A percentile compares a stretch with the other conserved stretches of the same genome.
Conservation (phyloP, 1,140 invertebrate species). For the Ceratina calcarata region DNA sequence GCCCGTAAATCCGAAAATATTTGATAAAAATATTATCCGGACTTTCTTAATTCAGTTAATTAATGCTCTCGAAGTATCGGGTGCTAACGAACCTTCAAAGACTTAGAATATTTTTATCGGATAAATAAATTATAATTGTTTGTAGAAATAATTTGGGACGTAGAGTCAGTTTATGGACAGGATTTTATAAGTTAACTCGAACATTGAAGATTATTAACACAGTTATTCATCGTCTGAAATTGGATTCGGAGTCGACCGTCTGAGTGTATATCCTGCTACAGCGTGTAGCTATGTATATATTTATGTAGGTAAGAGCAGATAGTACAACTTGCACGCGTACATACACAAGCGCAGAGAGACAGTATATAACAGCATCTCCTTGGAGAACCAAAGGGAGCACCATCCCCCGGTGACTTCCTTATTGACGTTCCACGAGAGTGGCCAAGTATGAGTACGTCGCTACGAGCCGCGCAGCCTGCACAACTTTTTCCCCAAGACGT, state of each 20-base stretch:
- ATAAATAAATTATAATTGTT: no score
- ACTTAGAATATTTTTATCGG: no score
- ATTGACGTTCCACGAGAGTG: slow-evolving; percentile 24
- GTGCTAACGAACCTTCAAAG: no score
- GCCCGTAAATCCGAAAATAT: no score
- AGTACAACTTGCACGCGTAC: not conserved
- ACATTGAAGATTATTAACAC: slow-evolving; percentile 1
- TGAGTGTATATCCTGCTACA: not conserved
- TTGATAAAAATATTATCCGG: no score
- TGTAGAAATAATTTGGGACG: no score
- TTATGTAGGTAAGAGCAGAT: not conserved
- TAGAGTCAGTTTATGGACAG: no score
- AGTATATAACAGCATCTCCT: slow-evolving; percentile 1
- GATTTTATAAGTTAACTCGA: no score
- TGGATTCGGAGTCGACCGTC: slow-evolving; percentile 8
- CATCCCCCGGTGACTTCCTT: slow-evolving; percentile 16
- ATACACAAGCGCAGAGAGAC: not conserved
- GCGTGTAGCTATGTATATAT: not conserved
- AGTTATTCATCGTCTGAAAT: slow-evolving; percentile 10
- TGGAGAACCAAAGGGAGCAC: slow-evolving; percentile 1
- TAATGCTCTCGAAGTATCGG: no score
- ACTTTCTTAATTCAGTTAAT: no score
- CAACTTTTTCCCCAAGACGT: slow-evolving; percentile 35
- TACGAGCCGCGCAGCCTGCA: not conserved
- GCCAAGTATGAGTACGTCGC: slow-evolving; percentile 23